phyloP scores from a whole-genome alignment of 2,797 vertebrate species.

The Lagorchestes hirsutus region DNA sequence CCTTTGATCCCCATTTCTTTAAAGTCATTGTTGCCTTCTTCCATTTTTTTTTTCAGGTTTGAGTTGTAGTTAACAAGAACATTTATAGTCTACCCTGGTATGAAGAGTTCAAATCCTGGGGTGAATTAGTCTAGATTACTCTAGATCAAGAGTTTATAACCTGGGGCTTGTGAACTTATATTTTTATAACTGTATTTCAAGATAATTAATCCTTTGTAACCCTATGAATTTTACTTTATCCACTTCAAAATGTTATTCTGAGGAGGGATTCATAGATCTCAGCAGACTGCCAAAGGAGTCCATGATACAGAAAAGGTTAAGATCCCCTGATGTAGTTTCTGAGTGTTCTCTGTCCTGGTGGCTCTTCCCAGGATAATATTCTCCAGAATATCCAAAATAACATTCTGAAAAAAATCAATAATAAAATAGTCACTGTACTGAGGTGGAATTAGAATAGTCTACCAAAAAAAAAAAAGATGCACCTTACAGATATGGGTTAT shows the following conservation, averaged over 20 bases:
- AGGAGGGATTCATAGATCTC: neutral
- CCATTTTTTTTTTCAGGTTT: neutral
- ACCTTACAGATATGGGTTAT: neutral
- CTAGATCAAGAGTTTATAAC: neutral
- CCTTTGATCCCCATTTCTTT: neutral
- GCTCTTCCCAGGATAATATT: slow-evolving; percentile 2
- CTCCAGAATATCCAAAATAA: slow-evolving; percentile 46
- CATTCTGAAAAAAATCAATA: neutral
- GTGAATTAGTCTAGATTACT: neutral
- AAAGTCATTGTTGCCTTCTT: neutral
- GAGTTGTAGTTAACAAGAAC: neutral
- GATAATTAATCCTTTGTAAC: neutral
- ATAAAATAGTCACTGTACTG: neutral
- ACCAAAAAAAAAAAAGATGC: slow-evolving; percentile 8
- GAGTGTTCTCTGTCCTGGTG: slow-evolving; percentile 10
- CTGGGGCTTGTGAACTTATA: neutral
- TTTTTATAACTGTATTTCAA: neutral
- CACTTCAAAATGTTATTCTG: neutral
- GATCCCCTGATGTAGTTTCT: slow-evolving; percentile 1
- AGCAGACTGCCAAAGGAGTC: slow-evolving; percentile 11
- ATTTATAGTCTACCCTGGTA: neutral
- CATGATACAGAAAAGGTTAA: slow-evolving; percentile 44
- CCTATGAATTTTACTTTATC: neutral
- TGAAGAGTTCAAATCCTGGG: neutral
- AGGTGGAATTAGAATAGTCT: slow-evolving; percentile 7